A percentile compares a stretch with the other conserved stretches of the same genome.
These are phyloP conservation scores for Herminia tarsipennalis DNA, from an alignment of 2,888 invertebrate genomes.

Conservation along the genomic window DNA sequence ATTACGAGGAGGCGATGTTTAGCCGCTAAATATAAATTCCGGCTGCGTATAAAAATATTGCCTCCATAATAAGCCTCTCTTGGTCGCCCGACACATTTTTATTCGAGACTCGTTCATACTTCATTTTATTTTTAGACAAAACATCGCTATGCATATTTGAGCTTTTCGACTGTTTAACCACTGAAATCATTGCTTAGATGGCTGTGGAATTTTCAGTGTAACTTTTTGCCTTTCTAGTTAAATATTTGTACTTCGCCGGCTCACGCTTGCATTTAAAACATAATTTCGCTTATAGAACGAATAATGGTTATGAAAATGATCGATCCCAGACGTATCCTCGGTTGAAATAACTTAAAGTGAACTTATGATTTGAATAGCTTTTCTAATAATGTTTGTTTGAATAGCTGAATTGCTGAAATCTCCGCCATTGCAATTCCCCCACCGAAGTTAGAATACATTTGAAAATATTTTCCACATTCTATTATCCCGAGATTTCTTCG, in stretches of 20 bases:
- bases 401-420: too few species aligned
- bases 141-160: slow-evolving; percentile 59
- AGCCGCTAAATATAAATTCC: slow-evolving; percentile 67
- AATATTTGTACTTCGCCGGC: slow-evolving; percentile 23
- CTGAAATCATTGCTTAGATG: slow-evolving; percentile 47
- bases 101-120: slow-evolving; percentile 63
- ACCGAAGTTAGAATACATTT: not conserved
- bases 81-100: slow-evolving; percentile 54
- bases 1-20: slow-evolving; percentile 47
- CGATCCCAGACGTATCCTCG: too few species aligned
- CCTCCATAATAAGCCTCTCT: slow-evolving; percentile 71
- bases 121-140: slow-evolving; percentile 73
- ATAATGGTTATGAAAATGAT: slow-evolving; percentile 1
- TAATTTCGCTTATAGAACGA: not conserved
- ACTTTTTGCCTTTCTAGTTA: slow-evolving; percentile 14
- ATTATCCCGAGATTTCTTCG: not conserved
- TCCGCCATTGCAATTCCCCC: not conserved
- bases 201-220: slow-evolving; percentile 29
- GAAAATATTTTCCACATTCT: not conserved
- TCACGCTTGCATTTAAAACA: slow-evolving; percentile 1
- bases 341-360: too few species aligned
- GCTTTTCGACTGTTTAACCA: slow-evolving; percentile 48
- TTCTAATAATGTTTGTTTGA: too few species aligned
- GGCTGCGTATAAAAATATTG: slow-evolving; percentile 68
- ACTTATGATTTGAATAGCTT: too few species aligned